phyloP scores from a whole-genome alignment of 64 coral and sea anemone genomes.

The Montipora capricornis region DNA sequence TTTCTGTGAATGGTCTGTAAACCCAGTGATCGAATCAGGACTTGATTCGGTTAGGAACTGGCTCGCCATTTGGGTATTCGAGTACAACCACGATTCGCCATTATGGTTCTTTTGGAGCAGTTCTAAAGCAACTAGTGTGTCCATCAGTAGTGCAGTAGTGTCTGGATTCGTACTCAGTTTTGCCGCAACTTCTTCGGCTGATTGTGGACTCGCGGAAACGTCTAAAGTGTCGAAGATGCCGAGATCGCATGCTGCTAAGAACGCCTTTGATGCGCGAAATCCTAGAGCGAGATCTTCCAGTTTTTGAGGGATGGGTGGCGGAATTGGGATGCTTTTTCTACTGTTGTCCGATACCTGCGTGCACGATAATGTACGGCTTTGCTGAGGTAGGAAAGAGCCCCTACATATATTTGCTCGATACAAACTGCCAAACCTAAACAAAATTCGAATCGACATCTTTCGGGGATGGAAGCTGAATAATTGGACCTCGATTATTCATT shows the following conservation, averaged over 20 bases:
- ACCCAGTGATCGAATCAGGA: constrained; percentile 12
- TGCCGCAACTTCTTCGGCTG: no score
- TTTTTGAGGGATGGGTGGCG: constrained; percentile 33
- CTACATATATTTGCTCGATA: background rate
- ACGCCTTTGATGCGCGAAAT: constrained; percentile 37
- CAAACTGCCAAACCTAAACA: background rate
- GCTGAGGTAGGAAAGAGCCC: background rate
- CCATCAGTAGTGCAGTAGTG: no score
- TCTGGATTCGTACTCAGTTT: no score
- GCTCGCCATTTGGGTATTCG: no score
- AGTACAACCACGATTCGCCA: no score
- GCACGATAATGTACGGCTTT: background rate
- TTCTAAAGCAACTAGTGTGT: no score
- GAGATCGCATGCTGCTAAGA: constrained; percentile 64
- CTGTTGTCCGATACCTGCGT: background rate
- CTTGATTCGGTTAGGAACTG: no score
- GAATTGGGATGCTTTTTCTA: constrained; percentile 6
- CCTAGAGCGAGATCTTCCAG: constrained; percentile 50
- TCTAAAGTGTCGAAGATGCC: constrained; percentile 63
- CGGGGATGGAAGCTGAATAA: no score
- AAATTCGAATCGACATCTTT: no score
- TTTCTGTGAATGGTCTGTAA: constrained; percentile 4
- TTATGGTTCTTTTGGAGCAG: no score
- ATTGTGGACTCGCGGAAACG: no score
- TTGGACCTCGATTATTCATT: no score